Conservation (phyloP, 2,113 vertebrate species). For the Oncorhynchus gorbuscha region DNA sequence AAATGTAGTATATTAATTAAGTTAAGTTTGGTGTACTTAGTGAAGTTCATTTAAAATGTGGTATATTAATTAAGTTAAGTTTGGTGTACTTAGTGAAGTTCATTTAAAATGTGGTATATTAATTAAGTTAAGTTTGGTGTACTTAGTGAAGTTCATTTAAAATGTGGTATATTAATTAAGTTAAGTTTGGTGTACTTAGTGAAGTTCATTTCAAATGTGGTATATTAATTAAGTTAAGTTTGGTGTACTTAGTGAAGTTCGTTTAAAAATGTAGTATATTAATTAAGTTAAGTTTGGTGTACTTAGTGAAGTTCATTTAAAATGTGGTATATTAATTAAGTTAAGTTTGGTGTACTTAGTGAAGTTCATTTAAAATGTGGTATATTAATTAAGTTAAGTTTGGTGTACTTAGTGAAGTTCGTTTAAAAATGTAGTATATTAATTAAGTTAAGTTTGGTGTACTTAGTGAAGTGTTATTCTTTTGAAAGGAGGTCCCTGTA, state of each 20-base stretch:
- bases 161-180: conserved; percentile 2
- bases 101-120: conserved; percentile 1
- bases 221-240: conserved; percentile 5
- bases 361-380: too few species aligned
- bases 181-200: too few species aligned
- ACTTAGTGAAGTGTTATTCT: conserved; percentile 46
- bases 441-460: too few species aligned
- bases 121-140: too few species aligned
- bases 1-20: conserved; percentile 4
- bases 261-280: conserved; percentile 9
- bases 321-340: conserved; percentile 2
- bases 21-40: too few species aligned
- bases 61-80: conserved; percentile 4
- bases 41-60: neutral
- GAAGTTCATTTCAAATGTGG: neutral
- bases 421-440: conserved; percentile 1
- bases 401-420: too few species aligned
- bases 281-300: too few species aligned
- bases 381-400: too few species aligned
- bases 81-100: neutral
- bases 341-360: too few species aligned
- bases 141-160: neutral
- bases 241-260: too few species aligned
- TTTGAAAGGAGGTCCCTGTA: conserved; percentile 48
- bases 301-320: neutral